These are phyloP conservation scores for Parochlus steinenii DNA, from an alignment of 2,888 invertebrate species.

Conservation along the genomic window DNA sequence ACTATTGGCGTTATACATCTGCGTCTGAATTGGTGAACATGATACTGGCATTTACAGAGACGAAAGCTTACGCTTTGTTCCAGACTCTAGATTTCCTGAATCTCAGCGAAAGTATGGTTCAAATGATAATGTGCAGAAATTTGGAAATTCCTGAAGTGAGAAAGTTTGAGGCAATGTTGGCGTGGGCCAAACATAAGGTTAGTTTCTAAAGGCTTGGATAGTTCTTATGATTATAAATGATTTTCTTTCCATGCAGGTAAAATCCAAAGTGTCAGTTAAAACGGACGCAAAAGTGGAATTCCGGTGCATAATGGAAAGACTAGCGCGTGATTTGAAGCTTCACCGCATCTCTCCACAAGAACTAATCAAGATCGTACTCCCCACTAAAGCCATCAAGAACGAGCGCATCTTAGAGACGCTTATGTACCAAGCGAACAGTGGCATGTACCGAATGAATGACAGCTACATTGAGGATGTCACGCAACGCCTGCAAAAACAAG, in stretches of 20 bases:
- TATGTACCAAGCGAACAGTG: constrained; percentile 84
- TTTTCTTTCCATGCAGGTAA: constrained; percentile 14
- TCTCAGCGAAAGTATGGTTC: constrained; percentile 86
- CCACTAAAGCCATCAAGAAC: constrained; percentile 83
- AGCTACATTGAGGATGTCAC: constrained; percentile 75
- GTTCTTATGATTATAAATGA: background rate
- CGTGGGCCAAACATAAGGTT: constrained; percentile 77
- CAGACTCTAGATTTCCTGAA: constrained; percentile 69
- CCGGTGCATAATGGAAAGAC: constrained; percentile 81
- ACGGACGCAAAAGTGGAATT: constrained; percentile 77
- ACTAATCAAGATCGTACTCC: constrained; percentile 80
- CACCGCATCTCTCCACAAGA: constrained; percentile 86
- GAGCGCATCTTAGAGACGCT: constrained; percentile 81
- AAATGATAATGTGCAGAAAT: constrained; percentile 85
- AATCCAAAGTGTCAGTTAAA: constrained; percentile 55
- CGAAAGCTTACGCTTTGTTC: constrained; percentile 70
- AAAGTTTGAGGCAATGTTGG: constrained; percentile 86
- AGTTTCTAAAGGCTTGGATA: no score
- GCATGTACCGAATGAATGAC: constrained; percentile 83
- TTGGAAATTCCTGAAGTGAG: constrained; percentile 75
- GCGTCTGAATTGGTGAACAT: constrained; percentile 87
- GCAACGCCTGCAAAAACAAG: constrained; percentile 72
- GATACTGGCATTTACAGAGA: constrained; percentile 81
- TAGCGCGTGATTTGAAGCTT: constrained; percentile 74
- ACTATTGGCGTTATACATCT: constrained; percentile 89